Evolutionary conservation across 2,888 invertebrate species (phyloP), one percentile per base, ranked within the genome.

Genomic region (Mesorhabditis belari): DNA sequence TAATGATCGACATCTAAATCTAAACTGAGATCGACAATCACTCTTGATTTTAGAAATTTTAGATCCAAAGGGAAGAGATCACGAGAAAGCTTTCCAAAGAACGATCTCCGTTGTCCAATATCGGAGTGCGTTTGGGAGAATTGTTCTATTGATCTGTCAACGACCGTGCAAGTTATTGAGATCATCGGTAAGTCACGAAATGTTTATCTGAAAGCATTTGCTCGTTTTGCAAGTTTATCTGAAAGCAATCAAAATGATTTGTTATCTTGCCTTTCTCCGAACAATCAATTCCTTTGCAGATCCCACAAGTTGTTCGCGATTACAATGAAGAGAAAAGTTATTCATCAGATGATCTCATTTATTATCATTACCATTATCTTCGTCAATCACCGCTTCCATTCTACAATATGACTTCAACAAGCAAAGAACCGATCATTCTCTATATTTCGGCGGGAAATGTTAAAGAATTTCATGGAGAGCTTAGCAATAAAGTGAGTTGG

Each of bases 81-180:
- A 9, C 1, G 44, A 35, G n/a, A 9, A n/a, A 9, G n/a, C 12
- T n/a, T n/a, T 35, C 44, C 44, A 35, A 35, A 9, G 44, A 9
- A 35, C 44, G n/a, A 9, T 35, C 44, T 35, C 60, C 3, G 56
- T 66, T 26, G 64, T 70, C 26, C 65, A 66, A 49, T 65, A 68
- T 49, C 49, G 66, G 21, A 65, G 62, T 52, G 66, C 64, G 35
- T 58, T 49, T 24, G 70, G 70, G 4, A 50, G 68, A 23, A 58
- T 70, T 57, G 62, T 70, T 28, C 60, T 70, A 6, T 49, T 70
- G 6, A 51, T 68, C 2, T 70, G 65, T 50, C 60, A 55, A 3
- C 62, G 62, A 52, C 60, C 60, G 9, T 66, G 62, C 44, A 35
- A 35, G 44, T n/a, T n/a, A n/a, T n/a, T 35, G 44, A 9, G 44